Evolutionary conservation across 2,888 invertebrate genomes (phyloP), one percentile per base, ranked within the genome.

Genomic region (Leptinotarsa tumamoca): DNA sequence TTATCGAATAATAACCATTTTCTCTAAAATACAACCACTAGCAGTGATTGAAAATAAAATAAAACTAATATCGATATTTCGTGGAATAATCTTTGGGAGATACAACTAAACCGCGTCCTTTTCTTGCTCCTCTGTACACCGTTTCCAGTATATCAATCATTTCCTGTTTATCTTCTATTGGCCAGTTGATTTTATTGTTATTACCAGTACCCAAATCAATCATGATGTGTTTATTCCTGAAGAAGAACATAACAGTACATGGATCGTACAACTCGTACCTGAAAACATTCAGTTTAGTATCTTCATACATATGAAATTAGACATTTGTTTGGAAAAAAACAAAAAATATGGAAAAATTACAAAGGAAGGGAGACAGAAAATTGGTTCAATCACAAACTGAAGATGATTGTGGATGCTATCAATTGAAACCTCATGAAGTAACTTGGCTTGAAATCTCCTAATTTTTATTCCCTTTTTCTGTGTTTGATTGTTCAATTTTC

Each of bases 21-120:
- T 43, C 10, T 43, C 2, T 43, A 43, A 43, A 43, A 43, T 43
- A 43, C 33, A 43, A 43, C 33, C 33, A 10, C 7, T 10, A 43
- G 10, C 43, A 43, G 43, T 10, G 43, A 10, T 43, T 43, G 43
- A 43, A 43, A 43, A 52, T 2, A 52, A 14, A 52, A 52, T 4
- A 7, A n/a, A 66, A 71, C 92, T 92, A 99, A 89, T 99, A 99
- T 92, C 99, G 92, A 90, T 99, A 99, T 90, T 99, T 99, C 17
- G 99, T 99, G 3, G 99, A 99, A 90, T 99, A 99, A 89, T 99
- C 99, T 90, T 99, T 99, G 0, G 99, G 99, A 5, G 99, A 99
- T 0, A 99, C 98, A 0, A 99, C 99, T 33, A 99, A 91, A 94
- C 99, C 99, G 72, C 99, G 91, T n/a, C 99, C 99, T 91, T 99